These are phyloP conservation scores for Ormyrus rosae DNA, from an alignment of 2,888 invertebrate genomes.

Conservation along the genomic window DNA sequence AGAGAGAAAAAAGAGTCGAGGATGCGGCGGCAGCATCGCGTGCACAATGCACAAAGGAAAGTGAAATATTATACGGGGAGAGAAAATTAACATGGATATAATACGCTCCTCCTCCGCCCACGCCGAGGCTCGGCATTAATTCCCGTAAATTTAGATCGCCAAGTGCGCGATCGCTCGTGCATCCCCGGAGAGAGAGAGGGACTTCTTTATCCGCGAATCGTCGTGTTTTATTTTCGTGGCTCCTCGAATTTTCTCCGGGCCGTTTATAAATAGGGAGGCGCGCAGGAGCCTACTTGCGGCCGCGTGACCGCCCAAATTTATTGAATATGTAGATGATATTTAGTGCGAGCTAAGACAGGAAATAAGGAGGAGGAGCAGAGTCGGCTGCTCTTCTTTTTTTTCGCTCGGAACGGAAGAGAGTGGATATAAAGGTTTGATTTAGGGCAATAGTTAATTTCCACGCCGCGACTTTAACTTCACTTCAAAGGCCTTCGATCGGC, in stretches of 20 bases:
- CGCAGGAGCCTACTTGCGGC: background rate
- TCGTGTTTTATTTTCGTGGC: slow-evolving; percentile 15
- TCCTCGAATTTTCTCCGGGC: slow-evolving; percentile 25
- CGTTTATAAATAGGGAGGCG: slow-evolving; percentile 32
- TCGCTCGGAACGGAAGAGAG: background rate
- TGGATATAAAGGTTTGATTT: slow-evolving; percentile 21
- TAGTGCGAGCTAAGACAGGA: background rate
- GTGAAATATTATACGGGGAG: slow-evolving; percentile 13
- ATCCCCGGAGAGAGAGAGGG: too few species aligned
- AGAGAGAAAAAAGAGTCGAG: background rate
- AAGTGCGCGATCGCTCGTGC: background rate
- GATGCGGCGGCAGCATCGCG: too few species aligned
- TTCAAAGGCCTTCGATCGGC: background rate
- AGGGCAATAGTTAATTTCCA: slow-evolving; percentile 1
- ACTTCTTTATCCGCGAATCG: slow-evolving; percentile 10
- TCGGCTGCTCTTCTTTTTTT: background rate
- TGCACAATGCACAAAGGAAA: slow-evolving; percentile 1
- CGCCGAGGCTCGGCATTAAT: slow-evolving; percentile 25
- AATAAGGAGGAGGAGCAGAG: too few species aligned
- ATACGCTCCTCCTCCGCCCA: slow-evolving; percentile 2
- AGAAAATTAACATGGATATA: slow-evolving; percentile 10
- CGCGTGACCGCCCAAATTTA: slow-evolving; percentile 18
- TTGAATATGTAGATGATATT: slow-evolving; percentile 29
- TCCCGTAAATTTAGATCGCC: slow-evolving; percentile 36
- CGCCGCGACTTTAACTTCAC: background rate